Evolutionary conservation across 2,797 vertebrate genomes (phyloP).

Genomic region (Rhadinocentrus ornatus): DNA sequence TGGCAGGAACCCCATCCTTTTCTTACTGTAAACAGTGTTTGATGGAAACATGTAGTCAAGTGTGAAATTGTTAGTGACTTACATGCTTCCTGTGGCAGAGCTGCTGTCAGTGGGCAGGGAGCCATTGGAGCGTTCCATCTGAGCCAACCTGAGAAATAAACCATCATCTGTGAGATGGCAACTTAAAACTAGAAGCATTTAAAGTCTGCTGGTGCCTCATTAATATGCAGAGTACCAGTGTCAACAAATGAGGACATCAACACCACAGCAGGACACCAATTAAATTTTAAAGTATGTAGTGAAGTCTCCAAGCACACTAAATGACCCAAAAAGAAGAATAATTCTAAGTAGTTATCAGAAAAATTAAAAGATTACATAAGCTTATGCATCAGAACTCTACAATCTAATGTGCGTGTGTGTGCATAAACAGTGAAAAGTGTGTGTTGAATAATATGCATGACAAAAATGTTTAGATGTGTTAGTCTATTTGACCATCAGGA

Average conservation of each 20-base stretch:
- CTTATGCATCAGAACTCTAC: neutral
- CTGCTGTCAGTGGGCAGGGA: constrained; percentile 96
- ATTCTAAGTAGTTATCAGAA: constrained; percentile 4
- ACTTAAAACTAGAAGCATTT: constrained; percentile 19
- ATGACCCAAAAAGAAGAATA: constrained; percentile 12
- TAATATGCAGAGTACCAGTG: constrained; percentile 27
- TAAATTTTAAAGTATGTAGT: constrained; percentile 23
- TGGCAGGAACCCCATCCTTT: neutral
- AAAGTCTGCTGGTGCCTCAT: constrained; percentile 27
- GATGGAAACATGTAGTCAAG: neutral
- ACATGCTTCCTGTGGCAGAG: constrained; percentile 97
- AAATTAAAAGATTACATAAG: constrained; percentile 2
- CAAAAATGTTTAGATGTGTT: neutral
- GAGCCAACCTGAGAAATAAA: constrained; percentile 87
- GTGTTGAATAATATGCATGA: neutral
- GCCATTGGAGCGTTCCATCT: constrained; percentile 96
- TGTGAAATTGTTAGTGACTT: constrained; percentile 70
- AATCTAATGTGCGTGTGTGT: neutral
- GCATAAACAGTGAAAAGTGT: neutral
- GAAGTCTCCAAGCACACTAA: constrained; percentile 14
- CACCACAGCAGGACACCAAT: constrained; percentile 19
- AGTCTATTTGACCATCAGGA: neutral
- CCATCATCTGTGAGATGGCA: constrained; percentile 16
- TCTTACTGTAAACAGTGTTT: neutral
- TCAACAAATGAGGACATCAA: constrained; percentile 23